Evolutionary conservation across 37 sponge, comb jelly and placozoan species (phyloP).

Genomic region (Bolinopsis microptera): DNA sequence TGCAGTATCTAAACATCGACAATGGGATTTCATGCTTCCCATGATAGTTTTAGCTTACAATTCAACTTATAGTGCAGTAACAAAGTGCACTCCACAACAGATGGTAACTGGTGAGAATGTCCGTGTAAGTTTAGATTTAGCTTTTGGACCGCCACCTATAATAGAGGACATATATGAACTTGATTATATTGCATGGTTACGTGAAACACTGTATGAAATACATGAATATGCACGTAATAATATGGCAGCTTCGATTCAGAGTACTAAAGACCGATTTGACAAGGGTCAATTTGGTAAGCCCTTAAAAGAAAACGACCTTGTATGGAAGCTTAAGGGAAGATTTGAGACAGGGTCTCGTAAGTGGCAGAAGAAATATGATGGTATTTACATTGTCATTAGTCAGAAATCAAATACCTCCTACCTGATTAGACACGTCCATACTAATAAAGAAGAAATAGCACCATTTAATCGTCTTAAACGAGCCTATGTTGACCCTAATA

Average conservation of each 20-base stretch:
- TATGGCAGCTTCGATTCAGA: not conserved
- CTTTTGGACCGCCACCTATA: not conserved
- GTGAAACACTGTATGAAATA: not conserved
- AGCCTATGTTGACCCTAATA: not conserved
- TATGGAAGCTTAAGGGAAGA: not conserved
- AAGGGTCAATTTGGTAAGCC: not conserved
- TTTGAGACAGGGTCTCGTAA: not conserved
- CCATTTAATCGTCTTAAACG: not conserved
- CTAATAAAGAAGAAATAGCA: not conserved
- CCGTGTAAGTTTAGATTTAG: not conserved
- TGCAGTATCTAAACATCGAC: not conserved
- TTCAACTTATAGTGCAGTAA: not conserved
- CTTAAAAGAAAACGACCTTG: not conserved
- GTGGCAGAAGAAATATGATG: slow-evolving; percentile 4
- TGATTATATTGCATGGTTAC: not conserved
- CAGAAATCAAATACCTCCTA: not conserved
- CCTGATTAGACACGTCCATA: not conserved
- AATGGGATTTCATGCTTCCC: not conserved
- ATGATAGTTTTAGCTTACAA: not conserved
- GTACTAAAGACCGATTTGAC: not conserved
- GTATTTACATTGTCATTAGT: not conserved
- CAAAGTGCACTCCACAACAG: not conserved
- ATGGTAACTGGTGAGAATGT: not conserved
- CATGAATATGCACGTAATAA: slow-evolving; percentile 15
- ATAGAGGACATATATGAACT: not conserved